Conservation (phyloP, 2,888 invertebrate species). For the Phytoseiulus persimilis region DNA sequence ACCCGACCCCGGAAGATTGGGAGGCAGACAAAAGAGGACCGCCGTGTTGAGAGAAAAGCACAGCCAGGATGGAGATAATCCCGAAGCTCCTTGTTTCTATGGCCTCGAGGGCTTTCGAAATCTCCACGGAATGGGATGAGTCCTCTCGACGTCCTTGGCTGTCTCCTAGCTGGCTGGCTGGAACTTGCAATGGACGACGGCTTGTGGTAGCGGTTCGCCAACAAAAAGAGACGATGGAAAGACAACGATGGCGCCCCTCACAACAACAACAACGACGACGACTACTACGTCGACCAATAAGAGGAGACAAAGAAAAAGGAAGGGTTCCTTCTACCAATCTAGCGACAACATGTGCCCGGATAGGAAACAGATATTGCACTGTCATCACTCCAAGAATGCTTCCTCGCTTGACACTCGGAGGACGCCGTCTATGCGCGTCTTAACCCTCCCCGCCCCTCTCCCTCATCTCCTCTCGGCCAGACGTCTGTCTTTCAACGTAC, state of each 20-base stretch:
- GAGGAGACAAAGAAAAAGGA: neutral
- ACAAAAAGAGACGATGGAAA: neutral
- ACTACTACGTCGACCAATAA: neutral
- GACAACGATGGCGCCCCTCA: neutral
- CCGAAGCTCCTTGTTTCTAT: neutral
- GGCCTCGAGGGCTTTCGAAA: neutral
- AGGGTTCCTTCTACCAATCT: neutral
- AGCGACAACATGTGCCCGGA: conserved; percentile 14
- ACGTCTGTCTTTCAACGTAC: neutral
- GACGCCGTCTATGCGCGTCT: neutral
- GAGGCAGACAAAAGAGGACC: neutral
- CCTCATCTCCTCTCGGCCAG: neutral
- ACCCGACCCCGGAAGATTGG: neutral
- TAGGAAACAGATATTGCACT: conserved; percentile 38
- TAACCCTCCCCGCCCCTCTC: neutral
- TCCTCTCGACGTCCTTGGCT: neutral
- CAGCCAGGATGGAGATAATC: neutral
- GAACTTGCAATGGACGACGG: neutral
- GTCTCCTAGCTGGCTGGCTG: neutral
- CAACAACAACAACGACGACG: neutral
- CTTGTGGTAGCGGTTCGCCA: neutral
- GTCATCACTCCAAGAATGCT: conserved; percentile 15
- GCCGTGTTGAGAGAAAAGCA: neutral
- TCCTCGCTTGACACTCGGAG: neutral
- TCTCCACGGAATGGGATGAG: neutral